Evolutionary conservation across 2,888 invertebrate genomes (phyloP), one percentile per base, ranked within the genome.

Genomic region (Pollenia amentaria): DNA sequence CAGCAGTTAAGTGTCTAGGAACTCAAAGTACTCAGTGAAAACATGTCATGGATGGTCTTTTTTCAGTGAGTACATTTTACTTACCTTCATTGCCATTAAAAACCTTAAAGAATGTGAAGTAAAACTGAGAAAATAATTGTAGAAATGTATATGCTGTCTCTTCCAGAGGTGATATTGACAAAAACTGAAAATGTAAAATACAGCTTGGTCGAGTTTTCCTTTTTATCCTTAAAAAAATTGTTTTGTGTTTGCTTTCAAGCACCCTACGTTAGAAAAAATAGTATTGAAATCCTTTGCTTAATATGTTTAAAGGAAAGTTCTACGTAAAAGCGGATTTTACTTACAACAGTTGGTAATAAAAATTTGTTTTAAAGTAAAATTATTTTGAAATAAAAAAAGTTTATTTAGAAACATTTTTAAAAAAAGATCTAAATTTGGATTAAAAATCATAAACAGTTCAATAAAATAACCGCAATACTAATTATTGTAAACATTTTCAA

Each of bases 81-180:
- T 81, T 65, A 73, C 77, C 72, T 81, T 81, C 73, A 62, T 78
- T 85, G 73, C 67, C 42, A 42, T 67, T 81, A 7, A 77, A 85
- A 85, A 60, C 48, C 70, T 85, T 70, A 12, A 69, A 75, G 53
- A 62, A 75, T 44, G 55, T 62, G 48, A 51, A 1, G 4, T 42
- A 51, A 62, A 40, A 51, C 53, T 18, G 46, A 60, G 70, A 21
- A 46, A 48, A 46, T 65, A 42, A 46, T 55, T 8, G 3, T 7
- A 14, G 10, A 16, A 42, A 42, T 29, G 46, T 57, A 62, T 64
- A 29, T 14, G 67, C n/a, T 84, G 80, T 80, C 83, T 64, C 42
- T 12, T 62, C 72, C 83, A 84, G 80, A 64, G 67, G 62, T 79
- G 18, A 65, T 57, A 62, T 53, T 77, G 46, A 65, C 79, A 67